Evolutionary conservation across 2,797 vertebrate genomes (phyloP), one percentile per base, ranked within the genome.

Genomic region (Gymnocypris eckloni): DNA sequence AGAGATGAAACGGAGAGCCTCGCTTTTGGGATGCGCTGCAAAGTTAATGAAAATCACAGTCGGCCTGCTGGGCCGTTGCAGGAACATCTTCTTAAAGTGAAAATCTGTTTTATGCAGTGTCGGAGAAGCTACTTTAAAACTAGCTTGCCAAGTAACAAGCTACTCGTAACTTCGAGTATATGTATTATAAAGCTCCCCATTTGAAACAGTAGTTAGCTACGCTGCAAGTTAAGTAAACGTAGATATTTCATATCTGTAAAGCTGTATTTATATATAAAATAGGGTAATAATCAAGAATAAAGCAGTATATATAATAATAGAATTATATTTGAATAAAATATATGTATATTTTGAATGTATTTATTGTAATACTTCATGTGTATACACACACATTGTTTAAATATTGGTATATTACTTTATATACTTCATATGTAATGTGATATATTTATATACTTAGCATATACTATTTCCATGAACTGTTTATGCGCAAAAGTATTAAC

Each of bases 1-100:
- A 85, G 83, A 85, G 85, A 86, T 86, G 64, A 67, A 81, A 86
- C 59, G 11, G 79, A 82, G 76, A 84, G 54, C 64, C 56, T 75
- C 12, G 25, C 66, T 79, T 79, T 73, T 69, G 86, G n/a, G 81
- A 75, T 81, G 37, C 15, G 16, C 73, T 50, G 39, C 10, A 41
- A 69, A 84, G 69, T 54, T 75, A 87, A 79, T 79, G 54, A 79
- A 83, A 83, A 87, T 78, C 67, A 15, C 54, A 54, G 43, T 84
- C 45, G 61, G 28, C 72, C 72, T 77, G 82, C 61, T 54, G 72
- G 71, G 56, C 50, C 41, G 39, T 39, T 15, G 28, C 12, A 72
- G 45, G 59, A 83, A 77, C 13, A 3, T 77, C 59, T 66, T 28
- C 66, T 52, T 25, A 50, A 77, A 54, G 66, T 77, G 82, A 76